Base-by-base conservation (phyloP, 92 coral and sea anemone species). In the Siderastrea siderea region DNA sequence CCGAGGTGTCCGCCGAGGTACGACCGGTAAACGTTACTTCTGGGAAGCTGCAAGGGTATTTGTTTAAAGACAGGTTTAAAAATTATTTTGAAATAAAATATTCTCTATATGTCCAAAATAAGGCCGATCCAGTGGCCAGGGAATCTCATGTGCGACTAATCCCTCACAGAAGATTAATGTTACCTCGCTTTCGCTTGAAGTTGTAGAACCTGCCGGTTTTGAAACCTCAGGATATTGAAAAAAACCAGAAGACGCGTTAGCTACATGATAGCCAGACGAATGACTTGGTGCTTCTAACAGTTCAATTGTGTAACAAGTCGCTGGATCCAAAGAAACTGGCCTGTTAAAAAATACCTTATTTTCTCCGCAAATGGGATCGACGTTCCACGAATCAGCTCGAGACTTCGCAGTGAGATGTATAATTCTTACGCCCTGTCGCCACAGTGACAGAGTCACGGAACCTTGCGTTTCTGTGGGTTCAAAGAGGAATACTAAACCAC, bases 331-430 rank as follows among this genome's bases (percentile, higher is more conserved):
- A 16, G 47, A 11, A 45, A 69, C 14, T 6, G 74, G 74, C 8
- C 74, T 69, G 74, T 69, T 69, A n/a, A 69, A 69, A 69, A 69
- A 69, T 2, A 69, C 53, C 19, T 69, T 69, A 53, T 69, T 69
- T 8, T 11, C 14, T 68, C 50, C 50, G 44, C 44, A 46, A 68
- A 46, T 10, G 44, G 50, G 2, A 16, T 68, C 19, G n/a, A 5
- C 12, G 17, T 44, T 46, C 74, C 74, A 47, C 4, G 16, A 3
- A 14, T 69, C 53, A 69, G 50, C 52, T 5, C 74, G 74, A 46
- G 74, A 69, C 47, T 46, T 69, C 53, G 74, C 74, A 46, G 7
- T 47, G 10, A 69, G 74, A 11, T 69, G 74, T 46, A 46, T 46
- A 11, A 69, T 12, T 53, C 47, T 69, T 10, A 69, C 54, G 19